These are phyloP conservation scores for Protula sp. DNA, from an alignment of 2,888 invertebrate species.

Conservation along the genomic window DNA sequence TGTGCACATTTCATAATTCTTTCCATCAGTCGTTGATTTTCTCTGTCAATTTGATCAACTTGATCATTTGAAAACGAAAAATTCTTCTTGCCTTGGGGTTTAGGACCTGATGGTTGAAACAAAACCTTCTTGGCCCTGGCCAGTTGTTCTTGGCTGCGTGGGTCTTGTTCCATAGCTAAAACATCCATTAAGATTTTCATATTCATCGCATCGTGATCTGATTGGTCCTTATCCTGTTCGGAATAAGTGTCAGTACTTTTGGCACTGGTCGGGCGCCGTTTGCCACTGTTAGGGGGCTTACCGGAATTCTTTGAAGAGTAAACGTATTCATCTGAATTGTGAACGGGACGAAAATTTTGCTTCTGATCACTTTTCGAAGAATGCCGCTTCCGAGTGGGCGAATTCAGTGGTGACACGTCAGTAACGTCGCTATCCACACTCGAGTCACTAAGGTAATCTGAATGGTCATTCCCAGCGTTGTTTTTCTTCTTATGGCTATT, in stretches of 20 bases:
- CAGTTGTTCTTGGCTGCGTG: neutral
- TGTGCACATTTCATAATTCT: conserved; percentile 32
- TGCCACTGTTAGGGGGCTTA: conserved; percentile 3
- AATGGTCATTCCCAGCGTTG: too few relatives aligned
- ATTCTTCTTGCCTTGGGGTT: conserved; percentile 12
- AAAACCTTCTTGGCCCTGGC: neutral
- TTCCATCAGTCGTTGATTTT: conserved; percentile 43
- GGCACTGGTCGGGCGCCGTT: neutral
- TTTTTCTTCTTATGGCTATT: too few relatives aligned
- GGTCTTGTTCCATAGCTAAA: conserved; percentile 1
- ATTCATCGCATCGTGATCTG: conserved; percentile 15
- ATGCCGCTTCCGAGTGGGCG: conserved; percentile 3
- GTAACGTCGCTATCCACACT: conserved; percentile 20
- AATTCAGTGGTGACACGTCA: conserved; percentile 21
- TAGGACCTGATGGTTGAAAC: conserved; percentile 4
- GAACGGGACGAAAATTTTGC: too few relatives aligned
- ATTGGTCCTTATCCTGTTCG: conserved; percentile 3
- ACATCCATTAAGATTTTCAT: conserved; percentile 20
- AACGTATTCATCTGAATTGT: too few relatives aligned
- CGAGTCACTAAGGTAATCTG: neutral
- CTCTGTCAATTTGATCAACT: conserved; percentile 39
- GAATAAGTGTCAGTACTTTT: neutral
- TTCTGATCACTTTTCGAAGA: too few relatives aligned
- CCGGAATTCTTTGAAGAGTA: too few relatives aligned
- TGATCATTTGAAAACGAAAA: conserved; percentile 33